Base-by-base conservation (phyloP, 2,113 vertebrate genomes). In the Nicator chloris region DNA sequence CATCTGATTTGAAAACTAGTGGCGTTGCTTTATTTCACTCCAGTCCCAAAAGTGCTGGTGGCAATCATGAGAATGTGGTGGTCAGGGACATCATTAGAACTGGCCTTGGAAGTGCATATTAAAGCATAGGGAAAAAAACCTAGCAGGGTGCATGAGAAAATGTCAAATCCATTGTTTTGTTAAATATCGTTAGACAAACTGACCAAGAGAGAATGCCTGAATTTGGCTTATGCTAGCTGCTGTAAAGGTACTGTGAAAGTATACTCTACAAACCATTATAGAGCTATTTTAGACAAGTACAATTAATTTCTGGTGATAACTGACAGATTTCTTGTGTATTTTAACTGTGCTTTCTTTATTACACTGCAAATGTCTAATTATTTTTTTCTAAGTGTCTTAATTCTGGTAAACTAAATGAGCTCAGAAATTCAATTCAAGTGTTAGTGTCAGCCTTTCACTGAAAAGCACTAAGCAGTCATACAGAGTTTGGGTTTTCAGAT, bases 31-130 rank as follows among this genome's bases (percentile, higher is more conserved):
- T 56, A 11, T 56, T 73, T 64, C 33, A n/a, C 7, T 54, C 15
- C 9, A 16, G 15, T 83, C 19, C 16, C 26, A 72, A 30, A 51
- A 20, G 16, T 53, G 15, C 39, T 65, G 30, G 11, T 45, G 61
- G 33, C 2, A 1, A 5, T 63, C 0, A 0, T 15, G 37, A 35
- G 70, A 24, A 21, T 10, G 2, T 39, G 31, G 33, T 47, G 39
- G 23, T 42, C 27, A 19, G 19, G n/a, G 28, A 47, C 4, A 47
- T 65, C 3, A 1, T 35, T 78, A 50, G 35, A 37, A 7, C 33
- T 80, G 17, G 37, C 40, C 12, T 65, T 22, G 16, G 60, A 93
- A 49, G 22, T 42, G 11, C 4, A 0, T 35, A 9, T 50, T 64
- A 47, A 63, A 65, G 22, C 21, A 42, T 5, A 47, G 11, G 15